phyloP scores from a whole-genome alignment of 2,797 vertebrate genomes.

The Adelosebastes latens region DNA sequence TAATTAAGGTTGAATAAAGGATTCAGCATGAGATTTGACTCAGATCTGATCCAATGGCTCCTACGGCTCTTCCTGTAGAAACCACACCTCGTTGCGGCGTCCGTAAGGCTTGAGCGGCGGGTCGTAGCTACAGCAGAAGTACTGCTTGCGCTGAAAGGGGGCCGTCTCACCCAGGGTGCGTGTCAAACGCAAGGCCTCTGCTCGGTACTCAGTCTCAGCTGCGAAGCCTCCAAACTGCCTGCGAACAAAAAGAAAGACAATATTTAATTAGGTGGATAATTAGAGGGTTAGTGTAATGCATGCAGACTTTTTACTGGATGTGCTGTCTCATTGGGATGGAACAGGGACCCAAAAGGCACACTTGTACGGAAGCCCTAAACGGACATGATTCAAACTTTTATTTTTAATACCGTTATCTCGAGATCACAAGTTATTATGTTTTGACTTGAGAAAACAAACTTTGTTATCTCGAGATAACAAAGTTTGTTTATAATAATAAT shows the following conservation, averaged over 20 bases:
- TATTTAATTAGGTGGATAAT: background rate
- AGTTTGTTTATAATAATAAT: no score
- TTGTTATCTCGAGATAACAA: no score
- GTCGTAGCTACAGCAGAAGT: slow-evolving; percentile 91
- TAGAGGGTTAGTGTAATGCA: background rate
- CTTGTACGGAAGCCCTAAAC: no score
- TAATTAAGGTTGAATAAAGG: background rate
- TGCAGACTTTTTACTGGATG: background rate
- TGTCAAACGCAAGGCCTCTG: slow-evolving; percentile 85
- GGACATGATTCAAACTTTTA: no score
- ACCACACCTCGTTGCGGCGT: slow-evolving; percentile 93
- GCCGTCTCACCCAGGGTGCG: slow-evolving; percentile 86
- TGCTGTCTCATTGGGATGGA: background rate
- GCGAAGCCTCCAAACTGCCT: slow-evolving; percentile 94
- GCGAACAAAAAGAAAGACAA: background rate
- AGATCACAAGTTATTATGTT: no score
- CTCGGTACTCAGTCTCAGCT: slow-evolving; percentile 87
- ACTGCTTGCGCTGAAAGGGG: slow-evolving; percentile 85
- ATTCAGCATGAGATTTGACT: slow-evolving; percentile 1
- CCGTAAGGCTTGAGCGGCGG: slow-evolving; percentile 91
- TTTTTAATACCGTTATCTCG: no score
- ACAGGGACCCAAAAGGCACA: background rate
- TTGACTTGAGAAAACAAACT: no score
- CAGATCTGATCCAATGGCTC: background rate
- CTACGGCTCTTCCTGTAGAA: slow-evolving; percentile 87